A percentile compares a stretch with the other conserved stretches of the same genome.
phyloP scores from a whole-genome alignment of 1,140 invertebrate genomes.

The Ceratosolen fusciceps region DNA sequence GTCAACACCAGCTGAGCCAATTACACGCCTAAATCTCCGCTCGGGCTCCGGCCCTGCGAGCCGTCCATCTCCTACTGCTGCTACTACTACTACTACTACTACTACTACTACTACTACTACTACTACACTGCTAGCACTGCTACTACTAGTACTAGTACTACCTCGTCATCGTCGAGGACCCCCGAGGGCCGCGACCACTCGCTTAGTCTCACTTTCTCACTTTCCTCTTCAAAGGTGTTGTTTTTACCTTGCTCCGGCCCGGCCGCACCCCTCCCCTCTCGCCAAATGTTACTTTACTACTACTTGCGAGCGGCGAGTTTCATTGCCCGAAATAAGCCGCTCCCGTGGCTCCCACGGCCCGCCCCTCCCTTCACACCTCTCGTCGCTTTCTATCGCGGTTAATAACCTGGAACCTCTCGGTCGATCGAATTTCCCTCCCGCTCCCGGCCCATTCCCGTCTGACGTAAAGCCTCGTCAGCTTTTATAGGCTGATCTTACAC shows the following conservation, averaged over 20 bases:
- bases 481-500: slow-evolving; percentile 20
- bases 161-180: too few relatives aligned
- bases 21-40: slow-evolving; percentile 68
- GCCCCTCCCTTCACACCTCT: not conserved
- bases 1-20: slow-evolving; percentile 73
- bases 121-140: not conserved
- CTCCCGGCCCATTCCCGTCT: not conserved
- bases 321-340: slow-evolving; percentile 30
- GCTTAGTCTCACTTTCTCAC: too few relatives aligned
- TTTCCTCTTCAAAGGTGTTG: too few relatives aligned
- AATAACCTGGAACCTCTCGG: not conserved
- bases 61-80: not conserved
- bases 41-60: slow-evolving; percentile 23
- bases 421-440: slow-evolving; percentile 16
- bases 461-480: slow-evolving; percentile 32
- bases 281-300: not conserved
- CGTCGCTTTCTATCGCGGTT: not conserved
- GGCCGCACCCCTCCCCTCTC: not conserved
- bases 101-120: too few relatives aligned
- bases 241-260: too few relatives aligned
- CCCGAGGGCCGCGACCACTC: too few relatives aligned
- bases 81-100: not conserved
- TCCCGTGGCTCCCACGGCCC: not conserved
- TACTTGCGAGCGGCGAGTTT: not conserved
- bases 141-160: too few relatives aligned